These are phyloP conservation scores for Cephalopholis sonnerati DNA, from an alignment of 2,113 vertebrate genomes.

Conservation along the genomic window DNA sequence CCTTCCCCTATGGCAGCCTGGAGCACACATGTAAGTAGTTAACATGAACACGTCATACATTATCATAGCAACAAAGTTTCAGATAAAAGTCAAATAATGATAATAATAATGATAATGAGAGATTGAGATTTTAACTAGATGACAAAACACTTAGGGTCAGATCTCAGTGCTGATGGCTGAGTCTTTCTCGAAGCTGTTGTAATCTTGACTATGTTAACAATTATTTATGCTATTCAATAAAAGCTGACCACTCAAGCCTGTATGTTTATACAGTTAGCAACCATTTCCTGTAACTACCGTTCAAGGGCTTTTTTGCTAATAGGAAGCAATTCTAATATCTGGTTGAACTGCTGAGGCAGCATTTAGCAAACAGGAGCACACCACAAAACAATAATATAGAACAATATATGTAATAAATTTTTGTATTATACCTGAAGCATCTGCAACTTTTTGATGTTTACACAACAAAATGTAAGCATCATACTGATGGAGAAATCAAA, in stretches of 20 bases:
- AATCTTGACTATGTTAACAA: background rate
- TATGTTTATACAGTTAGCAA: background rate
- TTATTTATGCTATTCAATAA: background rate
- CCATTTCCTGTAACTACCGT: background rate
- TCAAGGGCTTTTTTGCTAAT: conserved; percentile 12
- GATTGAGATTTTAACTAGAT: background rate
- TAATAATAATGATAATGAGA: background rate
- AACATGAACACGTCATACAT: conserved; percentile 1
- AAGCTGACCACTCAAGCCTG: background rate
- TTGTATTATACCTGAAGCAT: background rate
- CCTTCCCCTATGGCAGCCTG: conserved; percentile 91
- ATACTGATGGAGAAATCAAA: background rate
- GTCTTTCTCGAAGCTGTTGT: background rate
- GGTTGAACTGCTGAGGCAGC: conserved; percentile 31
- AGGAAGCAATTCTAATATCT: conserved; percentile 7
- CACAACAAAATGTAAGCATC: background rate
- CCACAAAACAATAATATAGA: background rate
- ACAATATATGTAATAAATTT: background rate
- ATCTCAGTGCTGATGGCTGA: background rate
- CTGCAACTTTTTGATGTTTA: background rate
- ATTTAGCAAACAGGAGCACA: conserved; percentile 1
- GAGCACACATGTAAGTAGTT: conserved; percentile 89
- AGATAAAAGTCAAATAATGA: conserved; percentile 10
- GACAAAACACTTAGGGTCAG: background rate
- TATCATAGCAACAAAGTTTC: background rate